Base-by-base conservation (phyloP, 1,140 invertebrate species). In the Drosophila yakuba region DNA sequence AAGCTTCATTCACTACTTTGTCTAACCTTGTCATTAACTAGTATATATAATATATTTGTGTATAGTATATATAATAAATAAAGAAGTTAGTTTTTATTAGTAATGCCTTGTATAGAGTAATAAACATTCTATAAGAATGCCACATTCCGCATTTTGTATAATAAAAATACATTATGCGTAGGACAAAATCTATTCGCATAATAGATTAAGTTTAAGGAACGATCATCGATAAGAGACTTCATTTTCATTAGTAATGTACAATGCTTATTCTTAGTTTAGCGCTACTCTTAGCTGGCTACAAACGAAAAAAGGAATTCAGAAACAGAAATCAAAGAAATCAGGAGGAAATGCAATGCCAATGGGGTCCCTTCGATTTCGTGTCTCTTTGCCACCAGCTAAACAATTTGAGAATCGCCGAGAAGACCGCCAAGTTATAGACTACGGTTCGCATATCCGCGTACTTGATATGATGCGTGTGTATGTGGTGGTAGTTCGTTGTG, bases 201-300 rank as follows among this genome's bases (percentile, higher is more conserved):
- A 52, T 55, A 81, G 67, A 81, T 86, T 81, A 71, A 78, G 78
- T 90, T 80, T 84, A 89, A 89, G 84, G 84, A 89, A 89, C 84
- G 84, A 89, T 89, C 85, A 90, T 89, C 84, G 84, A 89, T 89
- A 89, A 89, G 84, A 89, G 84, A 89, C 85, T 89, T 90, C 63
- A 89, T 76, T 84, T 84, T 80, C 64, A 71, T 90, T 73, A 80
- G 73, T 89, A 73, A 83, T 89, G 78, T 89, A 78, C 80, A 77
- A 72, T 89, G 68, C 80, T 78, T 88, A 89, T 67, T 66, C 58
- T 80, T 77, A 85, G 48, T 58, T 66, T 66, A 66, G 61, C 61
- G 64, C 39, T 69, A 69, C 41, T 8, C 52, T 45, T 71, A 48
- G 52, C 35, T 44, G 51, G n/a, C 68, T 71, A 58, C 41, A 41